Evolutionary conservation across 2,113 vertebrate genomes (phyloP), one percentile per base, ranked within the genome.

Genomic region (Engraulis encrasicolus): DNA sequence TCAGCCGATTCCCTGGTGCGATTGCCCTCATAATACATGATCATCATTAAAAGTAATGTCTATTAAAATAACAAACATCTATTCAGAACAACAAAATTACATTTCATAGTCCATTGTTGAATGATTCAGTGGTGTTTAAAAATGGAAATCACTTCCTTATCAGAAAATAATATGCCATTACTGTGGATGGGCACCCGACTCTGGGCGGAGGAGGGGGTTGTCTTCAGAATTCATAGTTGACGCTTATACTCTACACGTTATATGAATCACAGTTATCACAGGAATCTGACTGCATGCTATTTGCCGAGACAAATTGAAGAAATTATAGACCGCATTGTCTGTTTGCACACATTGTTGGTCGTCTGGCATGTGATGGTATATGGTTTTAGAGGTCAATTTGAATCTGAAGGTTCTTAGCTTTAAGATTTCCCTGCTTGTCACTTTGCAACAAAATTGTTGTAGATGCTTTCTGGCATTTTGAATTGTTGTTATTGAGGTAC

Each of bases 331-430:
- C 31, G 31, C 27, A 66, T 58, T 58, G 19, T 58, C 54, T 58
- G 54, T 58, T 58, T 58, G 54, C 19, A 27, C 14, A 66, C 27
- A 31, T 66, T 66, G 58, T 66, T 23, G 27, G 23, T 66, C 14
- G 58, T 66, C 58, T 66, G 58, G 58, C 3, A 31, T 66, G n/a
- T n/a, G 58, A 27, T 66, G 1, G 40, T 45, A 45, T 9, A 45
- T 45, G 58, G 23, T 31, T 66, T 66, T 14, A 66, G 58, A 66
- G 58, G 58, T 66, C 58, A 66, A 11, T 2, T 66, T 1, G 40
- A 45, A 45, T 66, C 23, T 31, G 58, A 66, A 66, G 58, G 58
- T 66, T n/a, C 58, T 66, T n/a, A n/a, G 54, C 54, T n/a, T 58
- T 58, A 23, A 23, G 18, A 58, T 58, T 20, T 58, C 20, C 19